Conservation (phyloP, 2,888 invertebrate species). For the Furcula furcula region DNA sequence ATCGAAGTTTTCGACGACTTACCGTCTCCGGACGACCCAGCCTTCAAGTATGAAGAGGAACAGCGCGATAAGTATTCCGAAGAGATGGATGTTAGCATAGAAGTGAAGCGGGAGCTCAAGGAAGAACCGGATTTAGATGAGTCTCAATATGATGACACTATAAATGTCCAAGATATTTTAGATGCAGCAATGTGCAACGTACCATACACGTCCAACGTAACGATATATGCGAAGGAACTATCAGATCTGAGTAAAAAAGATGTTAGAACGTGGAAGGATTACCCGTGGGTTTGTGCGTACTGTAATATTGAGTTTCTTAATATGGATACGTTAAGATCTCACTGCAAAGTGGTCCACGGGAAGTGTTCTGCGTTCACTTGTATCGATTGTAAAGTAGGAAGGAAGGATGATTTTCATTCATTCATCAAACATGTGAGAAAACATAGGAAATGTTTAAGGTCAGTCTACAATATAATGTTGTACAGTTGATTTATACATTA, state of each 20-base stretch:
- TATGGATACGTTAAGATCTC: constrained; percentile 75
- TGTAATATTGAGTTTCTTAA: constrained; percentile 67
- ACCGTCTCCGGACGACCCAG: constrained; percentile 28
- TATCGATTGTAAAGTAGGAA: constrained; percentile 83
- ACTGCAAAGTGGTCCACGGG: constrained; percentile 83
- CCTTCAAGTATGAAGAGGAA: constrained; percentile 31
- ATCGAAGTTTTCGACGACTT: constrained; percentile 46
- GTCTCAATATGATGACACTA: constrained; percentile 22
- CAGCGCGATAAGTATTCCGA: constrained; percentile 4
- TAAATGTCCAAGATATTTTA: constrained; percentile 60
- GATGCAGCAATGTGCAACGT: constrained; percentile 54
- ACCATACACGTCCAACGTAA: constrained; percentile 43
- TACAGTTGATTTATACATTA: no score
- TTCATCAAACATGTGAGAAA: constrained; percentile 84
- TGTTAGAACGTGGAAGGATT: constrained; percentile 60
- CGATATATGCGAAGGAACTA: constrained; percentile 61
- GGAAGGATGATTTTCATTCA: constrained; percentile 82
- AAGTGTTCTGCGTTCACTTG: constrained; percentile 84
- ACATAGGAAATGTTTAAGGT: constrained; percentile 83
- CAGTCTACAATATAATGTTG: constrained; percentile 3
- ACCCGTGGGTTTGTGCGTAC: constrained; percentile 64
- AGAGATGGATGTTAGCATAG: constrained; percentile 16
- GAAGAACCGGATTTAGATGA: constrained; percentile 45
- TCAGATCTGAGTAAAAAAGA: constrained; percentile 42
- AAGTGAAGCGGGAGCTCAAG: constrained; percentile 57